Evolutionary conservation across 2,888 invertebrate species (phyloP).

Genomic region (Petrolisthes manimaculis): DNA sequence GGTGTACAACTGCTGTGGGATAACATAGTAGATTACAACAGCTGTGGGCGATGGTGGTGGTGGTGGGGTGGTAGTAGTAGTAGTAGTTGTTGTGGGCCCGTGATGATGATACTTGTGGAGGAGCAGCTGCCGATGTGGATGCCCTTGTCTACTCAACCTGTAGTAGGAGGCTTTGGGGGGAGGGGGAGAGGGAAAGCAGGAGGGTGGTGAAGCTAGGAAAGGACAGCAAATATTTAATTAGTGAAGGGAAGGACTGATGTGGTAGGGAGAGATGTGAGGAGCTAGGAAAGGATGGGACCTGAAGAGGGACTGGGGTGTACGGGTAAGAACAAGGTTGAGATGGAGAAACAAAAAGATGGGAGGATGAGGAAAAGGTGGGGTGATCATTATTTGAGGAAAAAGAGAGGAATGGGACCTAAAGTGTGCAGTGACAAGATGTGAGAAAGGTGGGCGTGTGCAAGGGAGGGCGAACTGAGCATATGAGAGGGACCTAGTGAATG

Average conservation of each 20-base stretch:
- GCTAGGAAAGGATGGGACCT: neutral
- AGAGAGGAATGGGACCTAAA: too few relatives aligned
- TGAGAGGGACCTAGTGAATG: too few relatives aligned
- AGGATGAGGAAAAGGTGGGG: neutral
- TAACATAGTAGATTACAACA: neutral
- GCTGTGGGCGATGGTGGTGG: neutral
- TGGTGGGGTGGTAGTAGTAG: neutral
- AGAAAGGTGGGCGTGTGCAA: too few relatives aligned
- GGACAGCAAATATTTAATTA: too few relatives aligned
- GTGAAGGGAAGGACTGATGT: neutral
- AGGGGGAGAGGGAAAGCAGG: conserved; percentile 1
- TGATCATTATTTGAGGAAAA: neutral
- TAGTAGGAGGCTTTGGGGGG: neutral
- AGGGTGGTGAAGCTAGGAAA: neutral
- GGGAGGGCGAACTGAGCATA: too few relatives aligned
- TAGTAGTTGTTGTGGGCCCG: neutral
- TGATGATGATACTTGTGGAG: neutral
- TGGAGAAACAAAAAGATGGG: neutral
- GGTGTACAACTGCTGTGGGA: too few relatives aligned
- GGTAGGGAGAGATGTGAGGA: neutral
- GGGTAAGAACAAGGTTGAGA: neutral
- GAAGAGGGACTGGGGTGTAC: neutral
- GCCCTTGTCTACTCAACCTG: conserved; percentile 25
- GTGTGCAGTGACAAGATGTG: too few relatives aligned
- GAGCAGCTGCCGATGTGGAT: conserved; percentile 10